These are phyloP conservation scores for Drosophila falleni DNA, from an alignment of 2,888 invertebrate genomes.

Conservation along the genomic window DNA sequence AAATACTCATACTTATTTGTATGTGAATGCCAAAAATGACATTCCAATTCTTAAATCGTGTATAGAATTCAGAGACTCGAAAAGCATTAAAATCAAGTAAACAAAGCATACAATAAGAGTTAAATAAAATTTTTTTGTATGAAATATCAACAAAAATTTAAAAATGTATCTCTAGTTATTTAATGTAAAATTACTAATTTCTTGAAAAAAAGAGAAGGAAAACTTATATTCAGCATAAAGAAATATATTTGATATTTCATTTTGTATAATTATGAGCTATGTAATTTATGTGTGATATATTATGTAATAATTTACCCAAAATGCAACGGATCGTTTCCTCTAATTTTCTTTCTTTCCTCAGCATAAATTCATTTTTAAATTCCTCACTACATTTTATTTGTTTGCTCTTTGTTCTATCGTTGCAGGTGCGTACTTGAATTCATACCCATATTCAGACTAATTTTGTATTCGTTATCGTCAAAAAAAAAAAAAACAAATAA, in stretches of 20 bases:
- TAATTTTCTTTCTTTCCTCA: not conserved
- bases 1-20: slow-evolving; percentile 13
- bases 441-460: not conserved
- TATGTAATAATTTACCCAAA: not conserved
- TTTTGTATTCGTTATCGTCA: slow-evolving; percentile 38
- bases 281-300: no score
- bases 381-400: slow-evolving; percentile 53
- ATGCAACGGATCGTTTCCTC: not conserved
- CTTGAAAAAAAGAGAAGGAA: no score
- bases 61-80: not conserved
- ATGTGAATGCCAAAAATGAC: slow-evolving; percentile 14
- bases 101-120: not conserved
- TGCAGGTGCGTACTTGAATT: slow-evolving; percentile 66
- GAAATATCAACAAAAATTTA: no score
- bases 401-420: slow-evolving; percentile 35
- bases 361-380: slow-evolving; percentile 22
- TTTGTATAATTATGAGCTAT: no score
- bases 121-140: not conserved
- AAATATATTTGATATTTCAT: no score
- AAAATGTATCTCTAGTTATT: not conserved
- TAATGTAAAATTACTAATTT: no score
- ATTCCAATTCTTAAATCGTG: slow-evolving; percentile 6
- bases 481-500: slow-evolving; percentile 22
- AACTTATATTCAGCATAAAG: no score
- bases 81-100: not conserved